Evolutionary conservation across 2,113 vertebrate species (phyloP).

Genomic region (Clarias batrachus): DNA sequence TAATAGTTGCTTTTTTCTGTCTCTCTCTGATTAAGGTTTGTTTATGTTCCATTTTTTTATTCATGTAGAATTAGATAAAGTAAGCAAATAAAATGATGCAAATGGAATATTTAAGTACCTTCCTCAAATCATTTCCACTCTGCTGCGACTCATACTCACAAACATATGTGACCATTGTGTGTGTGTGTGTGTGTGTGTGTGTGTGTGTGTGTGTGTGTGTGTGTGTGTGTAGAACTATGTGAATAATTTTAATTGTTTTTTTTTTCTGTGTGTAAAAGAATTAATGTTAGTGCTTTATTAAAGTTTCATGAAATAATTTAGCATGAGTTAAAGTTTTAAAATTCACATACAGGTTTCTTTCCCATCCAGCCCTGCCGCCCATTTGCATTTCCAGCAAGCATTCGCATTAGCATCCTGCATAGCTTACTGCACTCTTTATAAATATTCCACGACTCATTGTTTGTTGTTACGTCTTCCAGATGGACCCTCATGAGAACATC

Average conservation of each 20-base stretch:
- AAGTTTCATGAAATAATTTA: not conserved
- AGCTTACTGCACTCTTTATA: not conserved
- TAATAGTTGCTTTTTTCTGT: not conserved
- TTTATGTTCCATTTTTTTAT: not conserved
- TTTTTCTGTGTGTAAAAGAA: not conserved
- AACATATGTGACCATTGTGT: not conserved
- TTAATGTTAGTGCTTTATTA: not conserved
- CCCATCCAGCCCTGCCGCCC: not conserved
- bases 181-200: conserved; percentile 1
- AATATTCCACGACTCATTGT: not conserved
- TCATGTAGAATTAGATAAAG: not conserved
- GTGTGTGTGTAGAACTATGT: not conserved
- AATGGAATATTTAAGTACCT: not conserved
- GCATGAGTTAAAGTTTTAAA: not conserved
- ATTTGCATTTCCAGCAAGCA: not conserved
- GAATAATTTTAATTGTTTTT: not conserved
- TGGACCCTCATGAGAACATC: conserved; percentile 97
- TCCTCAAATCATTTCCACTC: not conserved
- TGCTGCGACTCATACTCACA: not conserved
- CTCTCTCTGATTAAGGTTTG: too few relatives aligned
- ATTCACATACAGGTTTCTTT: not conserved
- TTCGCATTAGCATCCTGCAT: not conserved
- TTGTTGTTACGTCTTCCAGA: conserved; percentile 69
- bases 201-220: conserved; percentile 7
- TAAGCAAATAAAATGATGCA: not conserved